These are phyloP conservation scores for Galeopterus variegatus DNA, from an alignment of 2,113 vertebrate species.

Conservation along the genomic window DNA sequence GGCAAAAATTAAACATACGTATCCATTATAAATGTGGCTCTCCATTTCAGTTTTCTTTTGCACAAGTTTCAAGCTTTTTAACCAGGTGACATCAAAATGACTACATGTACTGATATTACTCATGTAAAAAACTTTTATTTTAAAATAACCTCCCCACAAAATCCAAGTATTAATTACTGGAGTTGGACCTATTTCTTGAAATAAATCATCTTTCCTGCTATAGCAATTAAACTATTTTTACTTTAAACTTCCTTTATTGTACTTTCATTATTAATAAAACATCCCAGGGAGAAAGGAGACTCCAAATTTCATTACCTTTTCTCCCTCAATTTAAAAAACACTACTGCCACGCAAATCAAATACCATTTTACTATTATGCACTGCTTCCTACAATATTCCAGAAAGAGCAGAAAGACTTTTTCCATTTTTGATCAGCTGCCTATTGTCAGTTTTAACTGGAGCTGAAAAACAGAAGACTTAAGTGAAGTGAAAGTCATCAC, in stretches of 20 bases:
- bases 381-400: neutral
- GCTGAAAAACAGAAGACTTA: conserved; percentile 56
- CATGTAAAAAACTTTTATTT: neutral
- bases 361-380: neutral
- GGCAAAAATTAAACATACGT: neutral
- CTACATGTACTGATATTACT: neutral
- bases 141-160: neutral
- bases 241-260: neutral
- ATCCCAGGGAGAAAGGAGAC: neutral
- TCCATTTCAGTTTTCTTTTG: neutral
- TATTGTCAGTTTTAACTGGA: conserved; percentile 61
- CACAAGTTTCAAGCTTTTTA: neutral
- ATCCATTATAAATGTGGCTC: neutral
- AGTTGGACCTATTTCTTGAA: neutral
- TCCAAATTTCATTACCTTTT: neutral
- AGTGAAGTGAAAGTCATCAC: neutral
- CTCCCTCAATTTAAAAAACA: neutral
- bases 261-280: neutral
- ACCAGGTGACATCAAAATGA: neutral
- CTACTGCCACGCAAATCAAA: neutral
- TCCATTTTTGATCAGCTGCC: neutral
- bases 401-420: neutral
- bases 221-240: neutral
- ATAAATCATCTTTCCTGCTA: neutral
- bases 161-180: neutral